These are phyloP conservation scores for Antrozous pallidus DNA, from an alignment of 2,797 vertebrate species.

Conservation along the genomic window DNA sequence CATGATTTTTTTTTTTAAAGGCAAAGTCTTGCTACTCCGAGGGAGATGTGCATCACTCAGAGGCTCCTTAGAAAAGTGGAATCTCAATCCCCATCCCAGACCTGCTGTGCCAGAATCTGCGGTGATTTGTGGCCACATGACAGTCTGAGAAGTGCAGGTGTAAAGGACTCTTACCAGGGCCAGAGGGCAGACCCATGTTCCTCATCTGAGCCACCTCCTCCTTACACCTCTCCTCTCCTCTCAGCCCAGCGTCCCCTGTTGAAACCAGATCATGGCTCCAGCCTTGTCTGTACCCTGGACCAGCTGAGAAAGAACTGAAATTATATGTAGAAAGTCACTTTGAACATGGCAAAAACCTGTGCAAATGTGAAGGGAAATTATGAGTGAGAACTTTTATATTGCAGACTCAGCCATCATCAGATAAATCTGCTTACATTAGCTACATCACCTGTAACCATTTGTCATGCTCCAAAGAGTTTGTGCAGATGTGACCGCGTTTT, in stretches of 20 bases:
- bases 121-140: accelerated
- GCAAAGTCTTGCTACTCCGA: background rate
- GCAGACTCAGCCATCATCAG: background rate
- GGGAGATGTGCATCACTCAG: background rate
- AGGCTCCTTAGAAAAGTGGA: background rate
- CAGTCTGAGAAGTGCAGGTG: background rate
- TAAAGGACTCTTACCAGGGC: background rate
- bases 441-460: background rate
- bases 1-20: background rate
- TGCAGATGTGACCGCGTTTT: background rate
- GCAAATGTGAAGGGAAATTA: background rate
- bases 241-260: background rate
- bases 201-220: accelerated
- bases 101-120: background rate
- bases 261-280: background rate
- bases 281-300: background rate
- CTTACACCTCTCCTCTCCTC: too few relatives aligned
- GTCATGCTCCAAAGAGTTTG: background rate
- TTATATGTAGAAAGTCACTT: background rate
- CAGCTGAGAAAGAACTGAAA: background rate
- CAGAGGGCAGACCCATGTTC: background rate
- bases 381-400: background rate
- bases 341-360: background rate
- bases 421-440: background rate
- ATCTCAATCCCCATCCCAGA: background rate